A percentile compares a stretch with the other conserved stretches of the same genome.
Conservation (phyloP, 1,140 invertebrate genomes). For the Pseudomyrmex gracilis region DNA sequence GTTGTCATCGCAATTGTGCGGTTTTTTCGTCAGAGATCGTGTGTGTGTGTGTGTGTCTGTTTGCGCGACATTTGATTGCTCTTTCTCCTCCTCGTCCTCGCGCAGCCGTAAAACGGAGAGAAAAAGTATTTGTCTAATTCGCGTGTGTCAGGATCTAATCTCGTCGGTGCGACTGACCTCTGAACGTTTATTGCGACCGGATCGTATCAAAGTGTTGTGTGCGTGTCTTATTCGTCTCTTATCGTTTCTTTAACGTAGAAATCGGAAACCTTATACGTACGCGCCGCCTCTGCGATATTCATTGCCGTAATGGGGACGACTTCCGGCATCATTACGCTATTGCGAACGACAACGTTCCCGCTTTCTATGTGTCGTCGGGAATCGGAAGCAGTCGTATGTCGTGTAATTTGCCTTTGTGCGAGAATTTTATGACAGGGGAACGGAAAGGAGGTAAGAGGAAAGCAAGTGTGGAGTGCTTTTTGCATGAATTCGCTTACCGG, state of each 20-base stretch:
- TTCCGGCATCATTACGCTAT: constrained; percentile 36
- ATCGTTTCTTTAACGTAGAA: not conserved
- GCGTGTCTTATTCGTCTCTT: not conserved
- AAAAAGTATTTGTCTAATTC: constrained; percentile 16
- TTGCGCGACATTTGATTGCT: not conserved
- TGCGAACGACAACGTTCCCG: constrained; percentile 14
- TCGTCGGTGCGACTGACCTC: not conserved
- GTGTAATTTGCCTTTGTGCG: constrained; percentile 30
- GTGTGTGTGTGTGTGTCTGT: too few relatives aligned
- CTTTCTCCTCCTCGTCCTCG: not conserved
- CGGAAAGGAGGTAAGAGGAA: too few relatives aligned
- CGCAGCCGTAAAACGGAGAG: not conserved
- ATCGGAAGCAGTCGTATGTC: constrained; percentile 19
- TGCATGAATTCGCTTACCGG: constrained; percentile 1
- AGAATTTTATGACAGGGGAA: constrained; percentile 16
- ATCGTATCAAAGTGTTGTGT: constrained; percentile 25
- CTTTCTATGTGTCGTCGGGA: constrained; percentile 16
- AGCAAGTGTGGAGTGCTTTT: not conserved
- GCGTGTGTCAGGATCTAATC: not conserved
- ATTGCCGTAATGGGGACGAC: constrained; percentile 26
- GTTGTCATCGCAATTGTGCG: not conserved
- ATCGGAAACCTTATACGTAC: not conserved
- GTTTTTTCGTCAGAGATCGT: too few relatives aligned
- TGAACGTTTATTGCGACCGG: constrained; percentile 17
- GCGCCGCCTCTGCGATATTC: constrained; percentile 27